Evolutionary conservation across 2,797 vertebrate genomes (phyloP).

Genomic region (Microctenopoma stevenorrisi): DNA sequence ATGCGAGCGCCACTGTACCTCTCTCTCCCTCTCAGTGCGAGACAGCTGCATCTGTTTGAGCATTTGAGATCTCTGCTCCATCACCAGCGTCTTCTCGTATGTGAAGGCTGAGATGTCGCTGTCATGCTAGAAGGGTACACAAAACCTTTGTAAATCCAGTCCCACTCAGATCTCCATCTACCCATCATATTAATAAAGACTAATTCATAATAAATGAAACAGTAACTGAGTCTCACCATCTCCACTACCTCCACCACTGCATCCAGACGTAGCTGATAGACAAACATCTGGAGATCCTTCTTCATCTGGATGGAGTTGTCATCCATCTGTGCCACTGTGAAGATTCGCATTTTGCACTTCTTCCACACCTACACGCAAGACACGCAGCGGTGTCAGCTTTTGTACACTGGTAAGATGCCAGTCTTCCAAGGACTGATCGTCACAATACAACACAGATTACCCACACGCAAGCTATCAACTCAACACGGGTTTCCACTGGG

Average conservation of each 20-base stretch:
- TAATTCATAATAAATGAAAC: too few species aligned
- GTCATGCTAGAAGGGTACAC: constrained; percentile 82
- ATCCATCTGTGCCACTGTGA: constrained; percentile 95
- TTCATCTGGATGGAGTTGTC: constrained; percentile 99
- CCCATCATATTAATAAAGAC: not conserved
- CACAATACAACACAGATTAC: too few species aligned
- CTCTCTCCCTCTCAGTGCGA: constrained; percentile 90
- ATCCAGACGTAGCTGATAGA: constrained; percentile 93
- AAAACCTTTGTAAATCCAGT: not conserved
- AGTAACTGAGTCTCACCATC: constrained; percentile 85
- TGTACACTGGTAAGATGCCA: too few species aligned
- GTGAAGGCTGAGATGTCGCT: constrained; percentile 97
- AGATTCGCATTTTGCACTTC: constrained; percentile 96
- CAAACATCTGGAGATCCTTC: constrained; percentile 94
- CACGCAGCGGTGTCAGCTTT: not conserved
- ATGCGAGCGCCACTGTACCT: constrained; percentile 79
- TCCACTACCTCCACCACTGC: constrained; percentile 97
- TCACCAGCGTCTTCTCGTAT: constrained; percentile 95
- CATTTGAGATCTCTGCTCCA: constrained; percentile 97
- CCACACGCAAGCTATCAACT: too few species aligned
- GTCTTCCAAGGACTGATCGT: too few species aligned
- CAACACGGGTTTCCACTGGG: too few species aligned
- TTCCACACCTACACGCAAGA: constrained; percentile 90
- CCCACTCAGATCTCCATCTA: not conserved
- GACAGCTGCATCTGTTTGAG: constrained; percentile 97